phyloP scores from a whole-genome alignment of 2,113 vertebrate genomes.

The Himantopus leucocephalus region DNA sequence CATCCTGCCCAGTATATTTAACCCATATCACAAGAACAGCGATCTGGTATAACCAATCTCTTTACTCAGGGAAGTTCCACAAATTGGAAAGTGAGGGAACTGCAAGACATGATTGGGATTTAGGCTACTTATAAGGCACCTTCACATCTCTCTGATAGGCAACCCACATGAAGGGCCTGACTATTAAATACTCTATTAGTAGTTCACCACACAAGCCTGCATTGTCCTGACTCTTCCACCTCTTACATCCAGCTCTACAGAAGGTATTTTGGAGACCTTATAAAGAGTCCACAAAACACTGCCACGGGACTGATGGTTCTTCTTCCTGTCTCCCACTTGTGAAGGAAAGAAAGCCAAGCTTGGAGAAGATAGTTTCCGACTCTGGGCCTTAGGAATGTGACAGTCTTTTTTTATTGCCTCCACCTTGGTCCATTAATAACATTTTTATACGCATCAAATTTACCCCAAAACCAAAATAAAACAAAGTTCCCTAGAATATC shows the following conservation, averaged over 20 bases:
- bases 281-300: neutral
- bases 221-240: neutral
- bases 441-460: constrained; percentile 5
- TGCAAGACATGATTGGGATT: neutral
- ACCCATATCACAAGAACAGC: neutral
- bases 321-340: neutral
- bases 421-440: neutral
- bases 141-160: neutral
- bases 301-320: neutral
- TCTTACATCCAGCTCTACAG: neutral
- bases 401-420: neutral
- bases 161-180: neutral
- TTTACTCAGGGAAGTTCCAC: neutral
- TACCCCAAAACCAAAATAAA: neutral
- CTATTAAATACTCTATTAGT: neutral
- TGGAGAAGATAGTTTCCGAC: neutral
- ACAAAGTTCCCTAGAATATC: neutral
- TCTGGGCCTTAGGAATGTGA: neutral
- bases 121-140: neutral
- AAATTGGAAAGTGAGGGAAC: neutral
- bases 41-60: neutral
- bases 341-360: neutral
- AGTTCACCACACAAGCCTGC: neutral
- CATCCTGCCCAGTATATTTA: neutral
- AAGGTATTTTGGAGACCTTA: neutral